Conservation (phyloP, 2,888 invertebrate species). For the Dicyrtomina minuta region DNA sequence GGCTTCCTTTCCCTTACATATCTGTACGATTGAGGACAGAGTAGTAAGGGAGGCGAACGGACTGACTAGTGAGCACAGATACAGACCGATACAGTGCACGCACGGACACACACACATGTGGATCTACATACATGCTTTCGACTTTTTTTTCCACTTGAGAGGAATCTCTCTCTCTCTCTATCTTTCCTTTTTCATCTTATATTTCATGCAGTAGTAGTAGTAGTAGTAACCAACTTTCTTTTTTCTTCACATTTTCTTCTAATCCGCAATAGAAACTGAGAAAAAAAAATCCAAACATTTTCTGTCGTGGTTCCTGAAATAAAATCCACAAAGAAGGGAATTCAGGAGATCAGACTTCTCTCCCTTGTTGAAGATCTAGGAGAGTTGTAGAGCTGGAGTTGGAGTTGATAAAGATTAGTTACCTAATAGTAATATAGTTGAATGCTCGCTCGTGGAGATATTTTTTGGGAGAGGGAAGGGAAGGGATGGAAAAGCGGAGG, state of each 20-base stretch:
- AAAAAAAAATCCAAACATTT: conserved; percentile 5
- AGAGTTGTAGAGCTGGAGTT: not conserved
- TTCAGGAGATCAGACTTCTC: not conserved
- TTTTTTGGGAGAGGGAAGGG: not conserved
- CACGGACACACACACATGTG: not conserved
- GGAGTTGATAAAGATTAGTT: conserved; percentile 18
- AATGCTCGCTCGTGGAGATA: not conserved
- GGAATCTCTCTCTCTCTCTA: too few species aligned
- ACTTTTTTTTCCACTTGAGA: too few species aligned
- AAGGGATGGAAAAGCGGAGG: not conserved
- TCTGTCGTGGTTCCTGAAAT: conserved; percentile 24
- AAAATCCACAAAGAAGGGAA: not conserved
- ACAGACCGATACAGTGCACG: not conserved
- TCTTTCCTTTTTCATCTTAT: not conserved
- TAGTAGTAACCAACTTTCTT: conserved; percentile 6
- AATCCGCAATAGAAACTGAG: conserved; percentile 4
- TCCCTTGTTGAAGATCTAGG: conserved; percentile 1
- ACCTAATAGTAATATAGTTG: conserved; percentile 17
- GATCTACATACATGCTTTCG: too few species aligned
- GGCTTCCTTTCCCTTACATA: not conserved
- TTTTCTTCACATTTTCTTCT: conserved; percentile 21
- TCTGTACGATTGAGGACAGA: too few species aligned
- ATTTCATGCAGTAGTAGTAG: not conserved
- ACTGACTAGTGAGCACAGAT: not conserved
- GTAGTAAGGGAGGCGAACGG: too few species aligned